phyloP scores from a whole-genome alignment of 35 echinoderm and acorn worm species.

The Lytechinus pictus region DNA sequence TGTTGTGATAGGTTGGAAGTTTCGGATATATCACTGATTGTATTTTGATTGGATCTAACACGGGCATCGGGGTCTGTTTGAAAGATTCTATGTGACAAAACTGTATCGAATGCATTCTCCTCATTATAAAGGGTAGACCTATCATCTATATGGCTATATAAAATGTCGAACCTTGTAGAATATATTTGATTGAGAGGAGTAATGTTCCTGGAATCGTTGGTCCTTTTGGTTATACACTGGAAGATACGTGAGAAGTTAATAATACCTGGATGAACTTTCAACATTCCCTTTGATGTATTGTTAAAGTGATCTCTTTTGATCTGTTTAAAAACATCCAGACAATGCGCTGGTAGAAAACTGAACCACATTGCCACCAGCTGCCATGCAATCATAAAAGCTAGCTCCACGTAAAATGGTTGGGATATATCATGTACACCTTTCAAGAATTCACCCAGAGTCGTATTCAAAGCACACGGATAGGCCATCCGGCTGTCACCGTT shows the following conservation, averaged over 20 bases:
- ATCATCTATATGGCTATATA: not conserved
- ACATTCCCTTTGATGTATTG: not conserved
- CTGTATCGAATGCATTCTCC: not conserved
- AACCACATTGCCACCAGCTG: not conserved
- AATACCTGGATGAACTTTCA: not conserved
- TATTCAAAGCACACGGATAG: not conserved
- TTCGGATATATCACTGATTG: not conserved
- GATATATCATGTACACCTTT: not conserved
- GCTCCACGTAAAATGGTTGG: not conserved
- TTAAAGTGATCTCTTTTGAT: not conserved
- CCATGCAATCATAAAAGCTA: not conserved
- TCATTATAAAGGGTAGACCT: not conserved
- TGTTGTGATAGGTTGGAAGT: not conserved
- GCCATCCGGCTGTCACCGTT: not conserved
- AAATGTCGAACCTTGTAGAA: not conserved
- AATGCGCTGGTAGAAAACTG: not conserved
- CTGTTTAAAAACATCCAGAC: not conserved
- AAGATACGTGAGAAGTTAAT: not conserved
- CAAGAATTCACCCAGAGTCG: not conserved
- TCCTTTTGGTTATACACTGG: not conserved
- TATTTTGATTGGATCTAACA: not conserved
- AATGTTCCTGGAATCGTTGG: not conserved
- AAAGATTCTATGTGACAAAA: not conserved
- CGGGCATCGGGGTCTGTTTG: not conserved
- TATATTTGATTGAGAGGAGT: not conserved